These are phyloP conservation scores for Acanthisitta chloris DNA, from an alignment of 2,113 vertebrate species.

Conservation along the genomic window DNA sequence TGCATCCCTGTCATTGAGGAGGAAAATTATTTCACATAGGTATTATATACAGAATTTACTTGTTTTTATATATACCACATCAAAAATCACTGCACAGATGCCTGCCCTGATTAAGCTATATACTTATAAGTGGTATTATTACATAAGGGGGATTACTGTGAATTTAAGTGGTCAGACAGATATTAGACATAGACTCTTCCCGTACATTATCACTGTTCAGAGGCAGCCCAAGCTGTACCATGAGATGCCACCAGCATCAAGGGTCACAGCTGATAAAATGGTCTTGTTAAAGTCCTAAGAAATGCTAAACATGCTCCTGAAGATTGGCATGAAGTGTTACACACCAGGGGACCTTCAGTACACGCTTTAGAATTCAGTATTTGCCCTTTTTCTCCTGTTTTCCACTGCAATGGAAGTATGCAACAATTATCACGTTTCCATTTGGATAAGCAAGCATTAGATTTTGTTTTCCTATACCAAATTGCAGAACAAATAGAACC, in stretches of 20 bases:
- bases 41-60: background rate
- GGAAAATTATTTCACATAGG: accelerated
- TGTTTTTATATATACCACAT: background rate
- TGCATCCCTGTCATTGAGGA: background rate
- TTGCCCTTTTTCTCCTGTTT: background rate
- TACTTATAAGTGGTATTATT: background rate
- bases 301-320: background rate
- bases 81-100: background rate
- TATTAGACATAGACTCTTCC: background rate
- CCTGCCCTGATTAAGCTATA: background rate
- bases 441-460: background rate
- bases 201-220: background rate
- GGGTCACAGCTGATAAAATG: background rate
- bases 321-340: background rate
- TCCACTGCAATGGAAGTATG: background rate
- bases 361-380: background rate
- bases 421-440: background rate
- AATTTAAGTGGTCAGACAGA: background rate
- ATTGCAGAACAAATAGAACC: background rate
- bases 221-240: background rate
- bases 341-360: background rate
- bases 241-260: background rate
- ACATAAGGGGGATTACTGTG: background rate
- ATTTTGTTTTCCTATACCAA: background rate
- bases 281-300: background rate